Evolutionary conservation across 2,888 invertebrate genomes (phyloP).

Genomic region (Hymenopus coronatus): DNA sequence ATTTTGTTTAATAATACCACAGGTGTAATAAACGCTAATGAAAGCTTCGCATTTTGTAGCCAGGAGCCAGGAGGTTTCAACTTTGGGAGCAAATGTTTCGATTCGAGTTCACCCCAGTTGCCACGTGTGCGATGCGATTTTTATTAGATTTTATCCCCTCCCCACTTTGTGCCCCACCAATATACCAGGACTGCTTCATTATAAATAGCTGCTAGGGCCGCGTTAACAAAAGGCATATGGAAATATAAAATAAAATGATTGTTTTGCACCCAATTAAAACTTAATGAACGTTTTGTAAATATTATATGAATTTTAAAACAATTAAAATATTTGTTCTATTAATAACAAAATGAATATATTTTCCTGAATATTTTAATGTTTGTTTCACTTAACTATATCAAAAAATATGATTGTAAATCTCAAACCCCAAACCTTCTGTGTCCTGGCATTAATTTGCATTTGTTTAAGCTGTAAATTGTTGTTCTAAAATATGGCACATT

Average conservation of each 20-base stretch:
- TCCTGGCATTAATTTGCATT: not conserved
- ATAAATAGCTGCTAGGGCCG: too few species aligned
- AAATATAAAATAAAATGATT: not conserved
- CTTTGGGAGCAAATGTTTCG: not conserved
- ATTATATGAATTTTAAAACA: not conserved
- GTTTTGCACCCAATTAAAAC: not conserved
- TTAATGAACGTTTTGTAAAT: not conserved
- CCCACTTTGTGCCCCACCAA: too few species aligned
- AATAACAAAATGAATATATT: not conserved
- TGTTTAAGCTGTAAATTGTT: not conserved
- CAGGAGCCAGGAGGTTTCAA: not conserved
- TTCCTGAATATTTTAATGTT: not conserved
- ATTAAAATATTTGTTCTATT: not conserved
- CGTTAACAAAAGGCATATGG: too few species aligned
- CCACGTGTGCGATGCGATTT: not conserved
- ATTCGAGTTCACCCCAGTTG: not conserved
- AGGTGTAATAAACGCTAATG: not conserved
- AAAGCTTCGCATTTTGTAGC: not conserved
- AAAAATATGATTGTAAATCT: not conserved
- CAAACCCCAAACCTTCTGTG: not conserved
- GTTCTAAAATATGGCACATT: not conserved
- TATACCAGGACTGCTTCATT: too few species aligned
- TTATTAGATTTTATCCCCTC: not conserved
- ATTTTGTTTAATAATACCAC: not conserved
- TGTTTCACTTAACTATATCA: not conserved